These are phyloP conservation scores for Smittia sp. DNA, from an alignment of 2,888 invertebrate species.

Conservation along the genomic window DNA sequence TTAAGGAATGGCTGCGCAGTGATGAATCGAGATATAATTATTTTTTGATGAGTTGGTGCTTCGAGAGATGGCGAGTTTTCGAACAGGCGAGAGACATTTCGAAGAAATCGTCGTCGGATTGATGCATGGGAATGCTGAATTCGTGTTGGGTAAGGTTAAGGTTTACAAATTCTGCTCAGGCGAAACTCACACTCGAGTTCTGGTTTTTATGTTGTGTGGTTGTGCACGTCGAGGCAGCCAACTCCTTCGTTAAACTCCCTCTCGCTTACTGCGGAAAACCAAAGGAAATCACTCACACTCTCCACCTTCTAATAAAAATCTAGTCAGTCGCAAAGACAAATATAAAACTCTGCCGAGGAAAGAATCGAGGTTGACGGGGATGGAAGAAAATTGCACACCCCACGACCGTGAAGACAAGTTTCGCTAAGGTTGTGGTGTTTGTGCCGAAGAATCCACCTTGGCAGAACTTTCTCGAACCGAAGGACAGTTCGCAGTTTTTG, in stretches of 20 bases:
- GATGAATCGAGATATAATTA: neutral
- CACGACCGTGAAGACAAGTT: no score
- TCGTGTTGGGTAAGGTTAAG: slow-evolving; percentile 37
- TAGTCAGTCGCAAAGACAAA: neutral
- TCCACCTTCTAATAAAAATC: slow-evolving; percentile 1
- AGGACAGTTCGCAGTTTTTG: neutral
- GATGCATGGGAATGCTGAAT: slow-evolving; percentile 31
- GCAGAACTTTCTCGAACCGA: no score
- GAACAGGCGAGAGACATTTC: no score
- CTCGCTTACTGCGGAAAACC: neutral
- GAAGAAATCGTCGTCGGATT: neutral
- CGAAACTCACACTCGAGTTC: slow-evolving; percentile 17
- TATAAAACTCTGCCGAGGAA: neutral
- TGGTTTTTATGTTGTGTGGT: slow-evolving; percentile 16
- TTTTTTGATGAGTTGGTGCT: neutral
- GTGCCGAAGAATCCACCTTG: neutral
- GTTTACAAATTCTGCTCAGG: slow-evolving; percentile 8
- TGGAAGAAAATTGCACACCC: neutral
- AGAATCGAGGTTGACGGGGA: neutral
- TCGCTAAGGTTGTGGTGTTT: neutral
- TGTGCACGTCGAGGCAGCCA: neutral
- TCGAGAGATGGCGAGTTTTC: neutral
- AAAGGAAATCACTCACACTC: neutral
- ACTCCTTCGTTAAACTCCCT: neutral
- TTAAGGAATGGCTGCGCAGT: neutral